Percentiles rank a stretch among this genome's conserved stretches.
These are phyloP conservation scores for Himalopsyche phryganea DNA, from an alignment of 1,140 invertebrate species.

Conservation along the genomic window DNA sequence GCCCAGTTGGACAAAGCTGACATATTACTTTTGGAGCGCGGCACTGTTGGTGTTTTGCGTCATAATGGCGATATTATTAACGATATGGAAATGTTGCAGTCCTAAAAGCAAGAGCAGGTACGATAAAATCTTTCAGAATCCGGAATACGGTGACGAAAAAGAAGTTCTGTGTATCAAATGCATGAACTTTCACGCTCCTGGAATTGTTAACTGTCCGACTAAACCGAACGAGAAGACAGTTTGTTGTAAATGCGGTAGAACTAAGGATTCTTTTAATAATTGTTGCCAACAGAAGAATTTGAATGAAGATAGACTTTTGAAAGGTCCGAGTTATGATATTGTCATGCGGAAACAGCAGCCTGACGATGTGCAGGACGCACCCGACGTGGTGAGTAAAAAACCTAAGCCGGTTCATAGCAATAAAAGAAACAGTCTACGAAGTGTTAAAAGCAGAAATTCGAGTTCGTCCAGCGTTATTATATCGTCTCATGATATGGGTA, in stretches of 20 bases:
- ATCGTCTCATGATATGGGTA: constrained; percentile 22
- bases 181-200: constrained; percentile 16
- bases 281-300: constrained; percentile 21
- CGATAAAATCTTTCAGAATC: constrained; percentile 24
- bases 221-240: neutral
- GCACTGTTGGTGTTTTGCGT: constrained; percentile 23
- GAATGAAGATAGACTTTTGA: constrained; percentile 5
- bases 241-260: constrained; percentile 22
- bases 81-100: constrained; percentile 15
- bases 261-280: constrained; percentile 21
- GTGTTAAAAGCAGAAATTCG: constrained; percentile 14
- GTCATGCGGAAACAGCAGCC: constrained; percentile 28
- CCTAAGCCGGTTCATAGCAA: neutral
- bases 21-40: constrained; percentile 25
- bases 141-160: constrained; percentile 25
- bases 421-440: constrained; percentile 29
- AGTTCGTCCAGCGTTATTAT: constrained; percentile 23
- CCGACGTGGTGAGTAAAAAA: neutral
- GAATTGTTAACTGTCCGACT: constrained; percentile 12
- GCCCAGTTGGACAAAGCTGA: constrained; percentile 5
- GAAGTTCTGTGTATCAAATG: constrained; percentile 25
- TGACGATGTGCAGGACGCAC: neutral
- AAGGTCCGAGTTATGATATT: constrained; percentile 19
- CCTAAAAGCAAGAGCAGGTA: constrained; percentile 16
- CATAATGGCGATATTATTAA: constrained; percentile 16